Percentiles rank a stretch among this genome's conserved stretches.
Conservation (phyloP, 2,888 invertebrate species). For the Pollenia angustigena region DNA sequence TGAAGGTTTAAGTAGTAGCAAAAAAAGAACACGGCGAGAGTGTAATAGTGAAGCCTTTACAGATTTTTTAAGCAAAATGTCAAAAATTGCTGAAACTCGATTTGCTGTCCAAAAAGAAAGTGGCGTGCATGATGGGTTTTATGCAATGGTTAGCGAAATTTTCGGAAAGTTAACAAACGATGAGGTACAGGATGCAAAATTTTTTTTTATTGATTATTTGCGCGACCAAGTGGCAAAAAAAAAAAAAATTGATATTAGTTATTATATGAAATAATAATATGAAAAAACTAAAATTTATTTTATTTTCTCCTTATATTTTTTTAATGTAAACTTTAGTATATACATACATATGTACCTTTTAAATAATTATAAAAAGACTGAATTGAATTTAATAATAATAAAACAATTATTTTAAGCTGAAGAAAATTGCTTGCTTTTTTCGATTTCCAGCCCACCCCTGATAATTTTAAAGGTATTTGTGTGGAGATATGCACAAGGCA, state of each 20-base stretch:
- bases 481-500: no score
- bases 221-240: not conserved
- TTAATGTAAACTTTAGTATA: no score
- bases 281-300: no score
- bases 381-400: no score
- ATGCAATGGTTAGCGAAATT: slow-evolving; percentile 2
- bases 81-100: slow-evolving; percentile 1
- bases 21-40: slow-evolving; percentile 1
- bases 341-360: no score
- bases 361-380: no score
- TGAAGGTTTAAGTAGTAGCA: slow-evolving; percentile 7
- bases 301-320: no score
- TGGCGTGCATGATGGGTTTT: not conserved
- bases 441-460: no score
- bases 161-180: not conserved
- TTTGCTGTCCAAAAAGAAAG: slow-evolving; percentile 6
- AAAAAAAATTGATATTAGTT: not conserved
- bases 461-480: no score
- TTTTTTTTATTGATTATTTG: not conserved
- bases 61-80: not conserved
- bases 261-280: no score
- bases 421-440: no score
- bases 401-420: no score
- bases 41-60: slow-evolving; percentile 5
- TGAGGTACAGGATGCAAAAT: slow-evolving; percentile 9